Conservation (phyloP, 2,888 invertebrate species). For the Catotricha subobsoleta region DNA sequence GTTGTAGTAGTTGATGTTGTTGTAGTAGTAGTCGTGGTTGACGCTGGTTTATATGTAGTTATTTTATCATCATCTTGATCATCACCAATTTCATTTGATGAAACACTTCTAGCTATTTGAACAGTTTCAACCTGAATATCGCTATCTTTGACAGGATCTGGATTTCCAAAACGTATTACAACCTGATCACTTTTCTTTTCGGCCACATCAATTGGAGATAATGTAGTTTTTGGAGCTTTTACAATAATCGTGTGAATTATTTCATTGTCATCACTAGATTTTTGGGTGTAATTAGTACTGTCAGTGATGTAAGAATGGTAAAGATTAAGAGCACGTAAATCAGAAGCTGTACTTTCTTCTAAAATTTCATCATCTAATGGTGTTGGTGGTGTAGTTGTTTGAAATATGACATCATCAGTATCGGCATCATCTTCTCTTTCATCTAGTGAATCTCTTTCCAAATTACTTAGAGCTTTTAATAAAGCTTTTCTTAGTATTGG, state of each 20-base stretch:
- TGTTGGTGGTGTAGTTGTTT: slow-evolving; percentile 16
- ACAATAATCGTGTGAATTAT: slow-evolving; percentile 29
- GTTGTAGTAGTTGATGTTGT: slow-evolving; percentile 40
- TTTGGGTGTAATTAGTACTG: slow-evolving; percentile 2
- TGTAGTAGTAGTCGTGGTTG: slow-evolving; percentile 23
- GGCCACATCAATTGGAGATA: slow-evolving; percentile 7
- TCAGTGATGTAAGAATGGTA: slow-evolving; percentile 40
- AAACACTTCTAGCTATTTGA: slow-evolving; percentile 26
- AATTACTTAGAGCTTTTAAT: slow-evolving; percentile 48
- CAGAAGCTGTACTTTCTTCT: slow-evolving; percentile 28
- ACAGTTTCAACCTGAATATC: slow-evolving; percentile 29
- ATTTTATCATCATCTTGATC: slow-evolving; percentile 19
- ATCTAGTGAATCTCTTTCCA: slow-evolving; percentile 45
- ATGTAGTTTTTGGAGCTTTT: slow-evolving; percentile 8
- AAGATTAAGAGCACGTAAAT: slow-evolving; percentile 33
- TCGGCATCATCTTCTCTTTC: slow-evolving; percentile 25
- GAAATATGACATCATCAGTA: slow-evolving; percentile 19
- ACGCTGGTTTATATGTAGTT: slow-evolving; percentile 14
- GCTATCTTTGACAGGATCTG: slow-evolving; percentile 27
- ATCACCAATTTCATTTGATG: slow-evolving; percentile 25
- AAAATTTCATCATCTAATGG: slow-evolving; percentile 30
- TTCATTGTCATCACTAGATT: slow-evolving; percentile 7
- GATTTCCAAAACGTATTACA: slow-evolving; percentile 31
- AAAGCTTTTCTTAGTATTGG: slow-evolving; percentile 47
- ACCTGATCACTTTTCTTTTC: slow-evolving; percentile 25